Conservation (phyloP, 2,888 invertebrate species). For the Dryobotodes eremita region DNA sequence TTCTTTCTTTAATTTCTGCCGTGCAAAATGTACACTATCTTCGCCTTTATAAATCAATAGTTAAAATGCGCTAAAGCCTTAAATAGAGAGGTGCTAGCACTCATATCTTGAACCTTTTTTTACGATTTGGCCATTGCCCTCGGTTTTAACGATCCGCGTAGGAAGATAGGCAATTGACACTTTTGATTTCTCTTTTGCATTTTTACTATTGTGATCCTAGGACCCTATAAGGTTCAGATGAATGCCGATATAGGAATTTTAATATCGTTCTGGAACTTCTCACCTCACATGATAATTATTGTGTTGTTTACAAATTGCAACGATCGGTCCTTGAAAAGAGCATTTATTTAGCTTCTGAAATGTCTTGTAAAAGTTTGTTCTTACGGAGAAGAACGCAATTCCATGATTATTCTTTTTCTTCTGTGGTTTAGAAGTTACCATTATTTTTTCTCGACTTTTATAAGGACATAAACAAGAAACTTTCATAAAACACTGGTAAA, state of each 20-base stretch:
- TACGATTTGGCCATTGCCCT: slow-evolving; percentile 57
- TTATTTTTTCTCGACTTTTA: background rate
- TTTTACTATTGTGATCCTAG: slow-evolving; percentile 50
- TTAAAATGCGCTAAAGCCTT: slow-evolving; percentile 31
- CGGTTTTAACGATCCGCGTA: slow-evolving; percentile 58
- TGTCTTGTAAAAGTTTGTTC: background rate
- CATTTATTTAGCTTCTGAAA: background rate
- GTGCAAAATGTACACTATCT: background rate
- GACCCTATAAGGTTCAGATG: slow-evolving; percentile 8
- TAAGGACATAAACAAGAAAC: background rate
- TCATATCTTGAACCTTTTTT: slow-evolving; percentile 48
- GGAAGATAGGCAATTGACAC: slow-evolving; percentile 55
- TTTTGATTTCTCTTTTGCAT: slow-evolving; percentile 46
- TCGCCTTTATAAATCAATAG: slow-evolving; percentile 22
- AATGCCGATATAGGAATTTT: background rate
- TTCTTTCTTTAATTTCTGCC: background rate
- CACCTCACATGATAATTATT: background rate
- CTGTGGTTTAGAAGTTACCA: background rate
- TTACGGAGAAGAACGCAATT: background rate
- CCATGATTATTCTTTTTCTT: background rate
- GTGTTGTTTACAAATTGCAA: background rate
- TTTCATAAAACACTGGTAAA: background rate
- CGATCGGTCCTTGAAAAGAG: background rate
- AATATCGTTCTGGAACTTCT: background rate
- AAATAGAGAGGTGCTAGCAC: slow-evolving; percentile 48